These are phyloP conservation scores for Edolisoma coerulescens DNA, from an alignment of 2,113 vertebrate species.

Conservation along the genomic window DNA sequence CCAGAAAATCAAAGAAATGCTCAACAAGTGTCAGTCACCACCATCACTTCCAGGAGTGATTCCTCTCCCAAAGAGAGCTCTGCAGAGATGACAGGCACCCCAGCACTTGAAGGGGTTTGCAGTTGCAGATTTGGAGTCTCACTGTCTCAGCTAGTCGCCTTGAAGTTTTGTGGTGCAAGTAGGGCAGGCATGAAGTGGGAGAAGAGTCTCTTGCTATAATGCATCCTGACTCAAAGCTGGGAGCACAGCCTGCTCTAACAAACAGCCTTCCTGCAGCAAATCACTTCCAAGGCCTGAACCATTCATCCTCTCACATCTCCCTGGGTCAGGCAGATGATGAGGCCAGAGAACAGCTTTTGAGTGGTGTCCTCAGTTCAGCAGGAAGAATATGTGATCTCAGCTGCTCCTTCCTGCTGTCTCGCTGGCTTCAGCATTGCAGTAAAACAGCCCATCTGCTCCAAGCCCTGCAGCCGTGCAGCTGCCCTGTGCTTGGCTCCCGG, in stretches of 20 bases:
- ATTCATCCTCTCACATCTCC: background rate
- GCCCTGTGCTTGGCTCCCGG: background rate
- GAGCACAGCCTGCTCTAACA: background rate
- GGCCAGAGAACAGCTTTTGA: background rate
- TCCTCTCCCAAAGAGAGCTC: background rate
- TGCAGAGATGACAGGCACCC: background rate
- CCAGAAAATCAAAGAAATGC: background rate
- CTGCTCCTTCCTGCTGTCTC: constrained; percentile 14
- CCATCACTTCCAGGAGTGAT: background rate
- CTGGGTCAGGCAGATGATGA: background rate
- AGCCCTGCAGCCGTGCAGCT: background rate
- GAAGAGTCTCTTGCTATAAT: background rate
- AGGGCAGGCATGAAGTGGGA: background rate
- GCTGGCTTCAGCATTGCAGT: background rate
- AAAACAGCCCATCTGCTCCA: constrained; percentile 14
- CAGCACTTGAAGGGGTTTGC: background rate
- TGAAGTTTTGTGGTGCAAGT: background rate
- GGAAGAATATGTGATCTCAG: constrained; percentile 22
- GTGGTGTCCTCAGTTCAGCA: background rate
- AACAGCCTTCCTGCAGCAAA: background rate
- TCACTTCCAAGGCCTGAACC: background rate
- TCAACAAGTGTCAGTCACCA: background rate
- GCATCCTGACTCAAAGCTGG: background rate
- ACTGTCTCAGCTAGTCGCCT: background rate
- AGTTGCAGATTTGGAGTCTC: background rate